Base-by-base conservation (phyloP, 2,113 vertebrate species). In the Alethe castanea region DNA sequence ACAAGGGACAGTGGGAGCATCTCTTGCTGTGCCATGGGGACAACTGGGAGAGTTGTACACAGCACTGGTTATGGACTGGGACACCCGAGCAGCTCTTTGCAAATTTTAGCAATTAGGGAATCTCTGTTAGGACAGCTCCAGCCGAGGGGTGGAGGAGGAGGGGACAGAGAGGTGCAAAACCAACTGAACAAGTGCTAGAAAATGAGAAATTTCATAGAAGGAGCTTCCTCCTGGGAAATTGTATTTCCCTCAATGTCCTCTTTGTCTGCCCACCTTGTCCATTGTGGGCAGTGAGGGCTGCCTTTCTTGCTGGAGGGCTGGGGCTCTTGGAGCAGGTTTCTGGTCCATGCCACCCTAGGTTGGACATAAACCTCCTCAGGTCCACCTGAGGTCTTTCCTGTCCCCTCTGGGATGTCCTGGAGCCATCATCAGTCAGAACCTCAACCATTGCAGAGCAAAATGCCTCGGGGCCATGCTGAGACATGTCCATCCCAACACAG, bases 51-150 rank as follows among this genome's bases (percentile, higher is more conserved):
- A 47, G 77, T 29, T 86, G 64, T 73, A 72, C 62, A 11, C 28
- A 8, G 81, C 57, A 5, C 89, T 80, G 48, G 66, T 91, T 84
- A 28, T 29, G 92, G 90, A 73, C 62, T 20, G 53, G 86, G 86
- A 40, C 70, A 33, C 59, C 89, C 14, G 17, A 90, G 73, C 26
- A 14, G 62, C 59, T 85, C 28, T 72, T 76, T 56, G 74, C 33
- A 44, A 59, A 56, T 96, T 93, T 71, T 11, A 79, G 80, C 54
- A 60, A 73, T 96, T 86, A 70, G 71, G 81, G 45, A 86, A 73
- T 25, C 57, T 86, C 62, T 94, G 81, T 69, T 56, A 80, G 90
- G 78, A 85, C 92, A 86, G 56, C 40, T 95, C 87, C 67, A 50
- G 88, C 80, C 1, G 8, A 80, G 65, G 69, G 54, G 85, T 53